phyloP scores from a whole-genome alignment of 2,113 vertebrate genomes.

The rabbit (Oryctolagus cuniculus) region DNA sequence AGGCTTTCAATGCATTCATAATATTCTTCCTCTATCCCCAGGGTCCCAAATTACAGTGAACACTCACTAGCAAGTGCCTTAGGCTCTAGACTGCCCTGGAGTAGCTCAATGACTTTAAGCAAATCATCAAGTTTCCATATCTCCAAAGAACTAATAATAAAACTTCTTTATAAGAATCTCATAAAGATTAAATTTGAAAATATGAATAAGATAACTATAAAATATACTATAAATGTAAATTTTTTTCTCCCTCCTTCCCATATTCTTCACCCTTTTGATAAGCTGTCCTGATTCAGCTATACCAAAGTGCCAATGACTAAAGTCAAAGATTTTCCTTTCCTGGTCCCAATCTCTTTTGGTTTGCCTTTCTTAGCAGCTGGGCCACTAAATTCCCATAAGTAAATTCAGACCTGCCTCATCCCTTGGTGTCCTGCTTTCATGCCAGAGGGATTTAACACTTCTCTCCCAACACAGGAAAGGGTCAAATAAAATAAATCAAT shows the following conservation, averaged over 20 bases:
- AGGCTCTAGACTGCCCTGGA: not conserved
- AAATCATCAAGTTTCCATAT: conserved; percentile 17
- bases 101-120: not conserved
- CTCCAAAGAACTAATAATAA: not conserved
- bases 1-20: not conserved
- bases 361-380: not conserved
- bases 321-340: not conserved
- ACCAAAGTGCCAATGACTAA: not conserved
- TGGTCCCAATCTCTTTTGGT: not conserved
- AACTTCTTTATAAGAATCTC: not conserved
- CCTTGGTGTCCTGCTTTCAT: not conserved
- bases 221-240: not conserved
- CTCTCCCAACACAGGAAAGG: not conserved
- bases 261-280: not conserved
- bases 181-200: conserved; percentile 39
- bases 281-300: not conserved
- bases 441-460: conserved; percentile 15
- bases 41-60: not conserved
- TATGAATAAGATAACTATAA: not conserved
- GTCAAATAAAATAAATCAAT: conserved; percentile 11
- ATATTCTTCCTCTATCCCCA: not conserved
- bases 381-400: not conserved
- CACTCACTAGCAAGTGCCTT: not conserved
- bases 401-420: not conserved
- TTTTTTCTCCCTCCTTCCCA: not conserved